Evolutionary conservation across 1,140 invertebrate species (phyloP).

Genomic region (Carcinoscorpius rotundicauda): DNA sequence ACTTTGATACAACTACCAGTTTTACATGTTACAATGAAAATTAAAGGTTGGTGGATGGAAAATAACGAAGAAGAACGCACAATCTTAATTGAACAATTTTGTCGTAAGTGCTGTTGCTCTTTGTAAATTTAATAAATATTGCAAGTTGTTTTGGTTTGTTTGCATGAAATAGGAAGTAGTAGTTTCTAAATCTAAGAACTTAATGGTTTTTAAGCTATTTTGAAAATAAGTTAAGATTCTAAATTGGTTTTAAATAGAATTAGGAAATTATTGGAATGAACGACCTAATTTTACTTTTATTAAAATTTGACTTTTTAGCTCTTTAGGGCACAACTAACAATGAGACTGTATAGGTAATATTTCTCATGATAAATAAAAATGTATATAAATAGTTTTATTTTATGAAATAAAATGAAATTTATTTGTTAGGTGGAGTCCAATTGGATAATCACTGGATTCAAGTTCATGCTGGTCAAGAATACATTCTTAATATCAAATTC

Average conservation of each 20-base stretch:
- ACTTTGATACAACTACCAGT: constrained; percentile 29
- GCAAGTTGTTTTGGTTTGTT: too few species aligned
- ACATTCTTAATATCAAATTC: constrained; percentile 46
- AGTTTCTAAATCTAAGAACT: neutral
- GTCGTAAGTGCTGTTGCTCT: neutral
- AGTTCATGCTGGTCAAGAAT: constrained; percentile 57
- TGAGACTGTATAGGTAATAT: too few species aligned
- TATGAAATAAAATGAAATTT: neutral
- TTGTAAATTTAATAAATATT: too few species aligned
- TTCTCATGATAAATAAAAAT: too few species aligned
- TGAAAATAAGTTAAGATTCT: too few species aligned
- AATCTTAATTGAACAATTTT: neutral
- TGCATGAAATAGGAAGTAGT: constrained; percentile 2
- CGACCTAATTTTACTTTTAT: too few species aligned
- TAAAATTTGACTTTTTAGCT: too few species aligned
- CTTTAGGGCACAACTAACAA: too few species aligned
- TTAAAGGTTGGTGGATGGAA: constrained; percentile 37
- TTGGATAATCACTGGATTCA: constrained; percentile 38
- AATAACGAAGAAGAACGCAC: constrained; percentile 25
- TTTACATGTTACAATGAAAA: constrained; percentile 33
- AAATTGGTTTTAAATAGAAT: too few species aligned
- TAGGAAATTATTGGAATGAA: too few species aligned
- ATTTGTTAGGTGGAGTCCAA: constrained; percentile 7
- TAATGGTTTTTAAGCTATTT: too few species aligned
- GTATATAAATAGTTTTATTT: too few species aligned